Percentiles rank a stretch among this genome's conserved stretches.
Conservation (phyloP, 2,797 vertebrate genomes). For the Lophotriccus pileatus region DNA sequence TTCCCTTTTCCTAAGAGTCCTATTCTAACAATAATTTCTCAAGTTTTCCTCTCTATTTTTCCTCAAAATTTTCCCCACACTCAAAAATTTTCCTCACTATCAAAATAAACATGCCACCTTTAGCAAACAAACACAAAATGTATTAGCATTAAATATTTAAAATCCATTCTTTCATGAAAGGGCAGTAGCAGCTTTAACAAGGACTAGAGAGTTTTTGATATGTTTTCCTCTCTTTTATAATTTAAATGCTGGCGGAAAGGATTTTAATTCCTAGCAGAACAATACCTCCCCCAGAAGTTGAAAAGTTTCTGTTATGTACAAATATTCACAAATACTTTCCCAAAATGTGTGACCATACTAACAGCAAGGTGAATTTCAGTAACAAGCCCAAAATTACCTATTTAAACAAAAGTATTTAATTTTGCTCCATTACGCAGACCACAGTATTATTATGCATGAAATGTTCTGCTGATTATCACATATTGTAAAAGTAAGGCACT, state of each 20-base stretch:
- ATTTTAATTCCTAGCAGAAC: not conserved
- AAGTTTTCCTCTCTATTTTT: not conserved
- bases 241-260: not conserved
- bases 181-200: not conserved
- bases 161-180: not conserved
- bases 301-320: not conserved
- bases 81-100: not conserved
- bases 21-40: not conserved
- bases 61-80: not conserved
- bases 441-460: not conserved
- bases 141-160: not conserved
- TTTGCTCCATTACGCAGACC: not conserved
- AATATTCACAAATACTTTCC: not conserved
- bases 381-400: not conserved
- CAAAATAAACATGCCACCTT: not conserved
- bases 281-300: not conserved
- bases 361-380: not conserved
- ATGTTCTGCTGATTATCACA: not conserved
- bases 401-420: constrained; percentile 4
- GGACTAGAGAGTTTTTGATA: not conserved
- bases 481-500: not conserved
- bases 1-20: not conserved
- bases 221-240: not conserved
- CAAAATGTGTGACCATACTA: not conserved
- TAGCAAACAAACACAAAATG: not conserved